Evolutionary conservation across 2,113 vertebrate genomes (phyloP).

Genomic region (Eurystomus gularis): DNA sequence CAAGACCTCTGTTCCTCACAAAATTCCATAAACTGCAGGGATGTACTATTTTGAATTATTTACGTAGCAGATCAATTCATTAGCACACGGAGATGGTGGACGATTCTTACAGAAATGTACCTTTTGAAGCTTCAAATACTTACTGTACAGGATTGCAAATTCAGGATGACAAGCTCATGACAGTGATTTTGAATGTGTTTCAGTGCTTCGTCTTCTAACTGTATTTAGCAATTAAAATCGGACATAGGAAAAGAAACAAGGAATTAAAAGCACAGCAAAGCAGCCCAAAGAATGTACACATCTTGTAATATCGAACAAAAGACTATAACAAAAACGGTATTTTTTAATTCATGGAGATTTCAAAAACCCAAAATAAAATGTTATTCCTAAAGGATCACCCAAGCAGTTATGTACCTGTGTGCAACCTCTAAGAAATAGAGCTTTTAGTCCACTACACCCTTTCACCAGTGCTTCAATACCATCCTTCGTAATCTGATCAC

Average conservation of each 20-base stretch:
- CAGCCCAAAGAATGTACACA: background rate
- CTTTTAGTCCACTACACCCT: slow-evolving; percentile 84
- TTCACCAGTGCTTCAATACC: slow-evolving; percentile 90
- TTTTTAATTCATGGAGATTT: slow-evolving; percentile 20
- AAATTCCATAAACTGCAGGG: background rate
- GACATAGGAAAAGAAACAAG: slow-evolving; percentile 25
- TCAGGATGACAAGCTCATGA: slow-evolving; percentile 89
- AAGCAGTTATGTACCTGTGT: slow-evolving; percentile 82
- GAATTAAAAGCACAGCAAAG: slow-evolving; percentile 26
- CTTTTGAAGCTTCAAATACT: slow-evolving; percentile 46
- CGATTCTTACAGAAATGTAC: background rate
- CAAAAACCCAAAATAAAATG: slow-evolving; percentile 54
- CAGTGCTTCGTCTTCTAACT: slow-evolving; percentile 90
- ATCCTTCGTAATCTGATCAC: slow-evolving; percentile 91
- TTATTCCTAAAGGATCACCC: background rate
- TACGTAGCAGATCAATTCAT: background rate
- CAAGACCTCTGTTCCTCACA: background rate
- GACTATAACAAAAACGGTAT: background rate
- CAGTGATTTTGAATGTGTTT: slow-evolving; percentile 91
- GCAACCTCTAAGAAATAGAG: slow-evolving; percentile 90
- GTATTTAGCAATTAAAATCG: background rate
- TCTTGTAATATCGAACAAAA: background rate
- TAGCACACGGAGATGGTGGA: background rate
- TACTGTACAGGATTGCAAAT: slow-evolving; percentile 91
- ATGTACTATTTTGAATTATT: background rate